Evolutionary conservation across 2,888 invertebrate genomes (phyloP), one percentile per base, ranked within the genome.

Genomic region (Paralinhomoeus sp.): DNA sequence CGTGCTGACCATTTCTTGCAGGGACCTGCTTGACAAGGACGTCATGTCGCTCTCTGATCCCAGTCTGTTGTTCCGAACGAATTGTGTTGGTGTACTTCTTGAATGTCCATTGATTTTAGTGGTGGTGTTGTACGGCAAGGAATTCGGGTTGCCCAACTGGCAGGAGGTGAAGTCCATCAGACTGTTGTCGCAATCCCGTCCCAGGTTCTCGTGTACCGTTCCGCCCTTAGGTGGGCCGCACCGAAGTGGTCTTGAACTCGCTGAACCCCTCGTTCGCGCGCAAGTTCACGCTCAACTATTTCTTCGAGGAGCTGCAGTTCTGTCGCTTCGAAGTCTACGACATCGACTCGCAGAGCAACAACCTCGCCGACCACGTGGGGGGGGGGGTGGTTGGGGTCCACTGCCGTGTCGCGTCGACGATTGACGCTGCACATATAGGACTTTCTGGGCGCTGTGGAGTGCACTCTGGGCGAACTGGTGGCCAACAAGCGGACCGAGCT

Each of bases 391-490:
- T 24, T 9, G 7, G 18, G 5, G 5, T 37, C 22, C n/a, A 18
- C 21, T 39, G 5, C 18, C 12, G 22, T 21, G 12, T 20, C 5
- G 21, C 13, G n/a, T 20, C 5, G 5, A 20, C 5, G 21, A 9
- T 20, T 37, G 18, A 20, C 15, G 21, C 21, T 37, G 5, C 22
- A 39, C 5, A 7, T 18, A 9, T 59, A 65, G 48, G 65, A 71
- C 51, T 69, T 68, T 49, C 59, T 74, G 5, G 74, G 74, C 12
- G 57, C 60, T 40, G 60, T 65, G 31, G 69, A 71, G 40, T 67
- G 68, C 49, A 68, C 68, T 27, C 54, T 74, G 36, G 73, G 71
- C 23, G 71, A 72, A 52, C 66, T 68, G 51, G 68, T 71, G 12
- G 51, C 56, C 13, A 15, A 1, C 3, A 35, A 35, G 9, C 21